Percentiles rank a stretch among this genome's conserved stretches.
Conservation (phyloP, 2,888 invertebrate genomes). For the Bimastos eiseni region DNA sequence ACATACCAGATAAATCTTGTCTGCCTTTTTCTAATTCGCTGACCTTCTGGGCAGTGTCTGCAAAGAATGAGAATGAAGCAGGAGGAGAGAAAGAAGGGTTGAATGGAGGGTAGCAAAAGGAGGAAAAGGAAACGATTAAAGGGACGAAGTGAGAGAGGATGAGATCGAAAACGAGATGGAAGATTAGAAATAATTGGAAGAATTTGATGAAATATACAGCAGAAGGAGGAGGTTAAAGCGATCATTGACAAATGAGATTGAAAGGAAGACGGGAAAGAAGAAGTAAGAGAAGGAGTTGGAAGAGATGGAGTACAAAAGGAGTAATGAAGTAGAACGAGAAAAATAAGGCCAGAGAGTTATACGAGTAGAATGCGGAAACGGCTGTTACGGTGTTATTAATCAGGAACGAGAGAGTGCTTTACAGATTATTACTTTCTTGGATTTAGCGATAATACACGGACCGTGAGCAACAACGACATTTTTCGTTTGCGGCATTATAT, state of each 20-base stretch:
- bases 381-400: background rate
- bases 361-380: background rate
- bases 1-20: too few species aligned
- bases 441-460: background rate
- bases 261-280: too few species aligned
- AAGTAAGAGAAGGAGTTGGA: background rate
- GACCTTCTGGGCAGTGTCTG: too few species aligned
- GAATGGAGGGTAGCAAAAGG: background rate
- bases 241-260: too few species aligned
- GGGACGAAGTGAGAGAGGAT: background rate
- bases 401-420: background rate
- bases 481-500: background rate
- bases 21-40: too few species aligned
- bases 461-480: background rate
- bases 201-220: background rate
- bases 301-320: background rate
- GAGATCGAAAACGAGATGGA: background rate
- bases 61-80: background rate
- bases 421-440: background rate
- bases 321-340: background rate
- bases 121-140: background rate
- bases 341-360: background rate
- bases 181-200: background rate
- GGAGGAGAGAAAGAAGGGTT: background rate
- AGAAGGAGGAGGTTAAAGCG: background rate